Evolutionary conservation across 2,797 vertebrate species (phyloP).

Genomic region (Leptatherina wallacei): DNA sequence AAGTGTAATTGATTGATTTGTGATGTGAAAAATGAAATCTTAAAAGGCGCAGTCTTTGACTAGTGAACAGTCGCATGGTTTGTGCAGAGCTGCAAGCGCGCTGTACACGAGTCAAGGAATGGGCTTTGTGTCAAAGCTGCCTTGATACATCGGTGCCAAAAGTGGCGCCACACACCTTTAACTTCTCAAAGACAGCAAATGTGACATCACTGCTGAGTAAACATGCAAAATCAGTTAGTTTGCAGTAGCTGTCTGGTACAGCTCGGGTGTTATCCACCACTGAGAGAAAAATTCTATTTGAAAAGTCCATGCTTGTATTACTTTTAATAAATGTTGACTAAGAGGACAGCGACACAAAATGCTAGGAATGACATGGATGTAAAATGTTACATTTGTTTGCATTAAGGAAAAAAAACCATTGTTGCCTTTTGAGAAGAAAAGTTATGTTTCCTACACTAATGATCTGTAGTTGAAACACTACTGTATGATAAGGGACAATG

Average conservation of each 20-base stretch:
- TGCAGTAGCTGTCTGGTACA: constrained; percentile 83
- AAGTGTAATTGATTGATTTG: constrained; percentile 52
- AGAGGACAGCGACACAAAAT: constrained; percentile 26
- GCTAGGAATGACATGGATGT: constrained; percentile 23
- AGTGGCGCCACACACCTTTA: constrained; percentile 5
- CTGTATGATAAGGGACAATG: constrained; percentile 10
- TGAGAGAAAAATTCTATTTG: neutral
- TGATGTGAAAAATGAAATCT: constrained; percentile 41
- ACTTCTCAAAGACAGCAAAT: constrained; percentile 22
- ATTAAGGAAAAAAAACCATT: constrained; percentile 55
- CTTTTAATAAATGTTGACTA: constrained; percentile 56
- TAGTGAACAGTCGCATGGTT: constrained; percentile 1
- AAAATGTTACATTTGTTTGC: constrained; percentile 23
- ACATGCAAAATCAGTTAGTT: constrained; percentile 24
- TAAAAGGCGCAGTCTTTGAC: constrained; percentile 13
- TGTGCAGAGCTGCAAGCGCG: neutral
- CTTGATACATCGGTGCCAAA: constrained; percentile 39
- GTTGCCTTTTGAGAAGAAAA: constrained; percentile 72
- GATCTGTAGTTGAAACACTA: constrained; percentile 25
- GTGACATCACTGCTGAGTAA: constrained; percentile 18
- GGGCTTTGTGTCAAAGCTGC: constrained; percentile 27
- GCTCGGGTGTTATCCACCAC: constrained; percentile 39
- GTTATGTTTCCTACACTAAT: constrained; percentile 29
- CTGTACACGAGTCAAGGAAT: constrained; percentile 7
- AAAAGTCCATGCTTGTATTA: constrained; percentile 35